Base-by-base conservation (phyloP, 2,113 vertebrate species). In the Platysternon megacephalum region DNA sequence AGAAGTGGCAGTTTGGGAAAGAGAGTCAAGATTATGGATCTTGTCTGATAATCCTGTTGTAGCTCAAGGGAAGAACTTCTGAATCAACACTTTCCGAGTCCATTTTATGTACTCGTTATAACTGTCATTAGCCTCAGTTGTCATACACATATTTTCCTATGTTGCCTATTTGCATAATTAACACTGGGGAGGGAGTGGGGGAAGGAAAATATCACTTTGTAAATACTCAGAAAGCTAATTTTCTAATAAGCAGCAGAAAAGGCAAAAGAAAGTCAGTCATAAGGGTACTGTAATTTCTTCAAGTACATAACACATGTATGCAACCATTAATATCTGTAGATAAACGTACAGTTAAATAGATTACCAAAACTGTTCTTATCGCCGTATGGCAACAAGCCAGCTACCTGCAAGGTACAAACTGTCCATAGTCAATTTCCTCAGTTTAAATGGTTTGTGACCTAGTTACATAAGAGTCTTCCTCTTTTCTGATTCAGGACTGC, bases 61-160 rank as follows among this genome's bases (percentile, higher is more conserved):
- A 21, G 11, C n/a, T 24, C 46, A 21, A 9, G 44, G 17, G 44
- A 28, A 80, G 91, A 56, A 2, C 48, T 39, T 32, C 22, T 35
- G 35, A 5, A 22, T 7, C 39, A 52, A 1, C 61, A 46, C 53
- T 85, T 14, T 83, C 32, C 2, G 28, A 0, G 0, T 26, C 58
- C 58, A 52, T 52, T 52, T 52, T 8, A 52, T 52, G 17, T 21
- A 7, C 11, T 74, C 55, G 42, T 10, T 90, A 44, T 19, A 48
- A 42, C 1, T 3, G 42, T 53, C 10, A 11, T 78, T 65, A 44
- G 4, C 14, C 42, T 90, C 44, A 35, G 6, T 0, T 82, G 85
- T 89, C 6, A 29, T 5, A 1, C 80, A 52, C 29, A 61, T 29
- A 14, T 16, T 92, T 90, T 91, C 68, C 29, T 84, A 1, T 74